These are phyloP conservation scores for Lethrus apterus DNA, from an alignment of 1,140 invertebrate genomes.

Conservation along the genomic window DNA sequence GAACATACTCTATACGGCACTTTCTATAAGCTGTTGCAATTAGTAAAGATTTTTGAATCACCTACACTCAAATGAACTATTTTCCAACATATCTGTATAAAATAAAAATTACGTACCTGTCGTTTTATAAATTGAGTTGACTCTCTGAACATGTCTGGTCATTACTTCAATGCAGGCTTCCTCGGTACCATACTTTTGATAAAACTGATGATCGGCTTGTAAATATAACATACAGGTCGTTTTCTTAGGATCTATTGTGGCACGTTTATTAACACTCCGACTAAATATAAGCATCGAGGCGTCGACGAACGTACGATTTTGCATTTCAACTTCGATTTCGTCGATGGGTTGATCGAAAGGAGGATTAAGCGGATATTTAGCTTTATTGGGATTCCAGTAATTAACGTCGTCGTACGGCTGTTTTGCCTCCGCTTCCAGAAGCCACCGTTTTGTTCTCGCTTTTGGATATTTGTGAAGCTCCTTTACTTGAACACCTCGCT, in stretches of 20 bases:
- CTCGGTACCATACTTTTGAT: constrained; percentile 82
- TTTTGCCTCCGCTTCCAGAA: constrained; percentile 41
- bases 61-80: too few species aligned
- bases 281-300: constrained; percentile 37
- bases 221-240: constrained; percentile 87
- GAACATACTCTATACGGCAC: too few species aligned
- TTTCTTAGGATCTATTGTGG: constrained; percentile 70
- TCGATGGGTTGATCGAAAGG: constrained; percentile 28
- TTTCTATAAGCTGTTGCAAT: too few species aligned
- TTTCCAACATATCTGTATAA: too few species aligned
- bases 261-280: constrained; percentile 60
- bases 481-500: constrained; percentile 23
- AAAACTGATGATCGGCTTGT: constrained; percentile 92
- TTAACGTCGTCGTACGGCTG: constrained; percentile 30
- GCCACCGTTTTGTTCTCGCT: constrained; percentile 34
- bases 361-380: constrained; percentile 26
- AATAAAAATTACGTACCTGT: constrained; percentile 55
- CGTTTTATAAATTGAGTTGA: constrained; percentile 85
- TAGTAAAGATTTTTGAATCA: too few species aligned
- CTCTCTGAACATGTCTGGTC: constrained; percentile 87
- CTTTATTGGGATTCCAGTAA: constrained; percentile 21
- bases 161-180: constrained; percentile 93
- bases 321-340: constrained; percentile 35
- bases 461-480: constrained; percentile 8
- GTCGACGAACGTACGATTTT: constrained; percentile 29